Evolutionary conservation across 2,797 vertebrate genomes (phyloP), one percentile per base, ranked within the genome.

Genomic region (Yasuhikotakia modesta): DNA sequence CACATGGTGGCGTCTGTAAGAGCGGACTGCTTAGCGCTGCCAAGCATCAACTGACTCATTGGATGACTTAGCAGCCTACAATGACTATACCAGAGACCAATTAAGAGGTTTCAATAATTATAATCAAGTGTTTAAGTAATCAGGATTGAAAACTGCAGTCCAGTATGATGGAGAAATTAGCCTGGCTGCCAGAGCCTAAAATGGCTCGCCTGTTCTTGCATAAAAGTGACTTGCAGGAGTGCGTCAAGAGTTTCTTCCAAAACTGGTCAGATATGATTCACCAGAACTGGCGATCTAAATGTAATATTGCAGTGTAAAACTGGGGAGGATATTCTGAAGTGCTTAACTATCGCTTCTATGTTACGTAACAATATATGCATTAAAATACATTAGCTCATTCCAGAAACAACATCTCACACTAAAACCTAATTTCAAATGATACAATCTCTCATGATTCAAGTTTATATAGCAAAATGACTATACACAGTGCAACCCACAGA

Each of bases 41-140:
- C 81, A 82, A 75, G 72, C 72, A 52, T 61, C 52, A 60, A 71
- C 48, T 73, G 79, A 72, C 80, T 76, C 79, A n/a, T 43, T 61
- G 63, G 55, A 76, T 58, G 50, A 76, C 73, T 82, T 84, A 74
- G 66, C 78, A 82, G 86, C 85, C 83, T 84, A 80, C 83, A 78
- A 85, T 81, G 24, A 73, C 84, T 82, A 79, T 81, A 84, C 88
- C 82, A 87, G 82, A 87, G 86, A 86, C 88, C 87, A 92, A 93
- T 92, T 92, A 92, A 80, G 87, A 84, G 87, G 89, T 89, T 91
- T 85, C 88, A 86, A 90, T 92, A 86, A 92, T 90, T 85, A 88
- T 88, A 90, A 92, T 90, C 88, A 88, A 86, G 86, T 82, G 89
- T 91, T 90, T 88, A 84, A 88, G 89, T 91, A 90, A 91, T 91